Evolutionary conservation across 2,888 invertebrate species (phyloP), one percentile per base, ranked within the genome.

Genomic region (Aleiodes alternator): DNA sequence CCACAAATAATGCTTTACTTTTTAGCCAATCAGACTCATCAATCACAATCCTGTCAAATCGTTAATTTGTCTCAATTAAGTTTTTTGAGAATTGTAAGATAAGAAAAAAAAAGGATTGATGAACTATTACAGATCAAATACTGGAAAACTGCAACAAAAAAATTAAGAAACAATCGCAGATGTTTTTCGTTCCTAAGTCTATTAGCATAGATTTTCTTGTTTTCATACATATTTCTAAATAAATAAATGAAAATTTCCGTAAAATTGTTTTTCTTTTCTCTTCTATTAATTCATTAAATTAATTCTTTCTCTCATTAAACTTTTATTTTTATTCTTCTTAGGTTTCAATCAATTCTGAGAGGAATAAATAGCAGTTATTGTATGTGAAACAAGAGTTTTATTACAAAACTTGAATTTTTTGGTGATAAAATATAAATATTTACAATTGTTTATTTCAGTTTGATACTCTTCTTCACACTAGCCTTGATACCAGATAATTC

Each of bases 401-500:
- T 38, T 38, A 7, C 38, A 38, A 38, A 38, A 38, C 0, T 38
- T 38, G 2, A 38, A 0, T 43, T 51, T 23, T 68, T 29, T 9
- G 4, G 4, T 5, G 12, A 68, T 29, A 12, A n/a, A 51, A 59
- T 11, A 8, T 23, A 70, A 43, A 43, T 23, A 48, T 38, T 48
- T 50, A 29, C 12, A 53, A 16, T n/a, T 50, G 43, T 75, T 89
- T 90, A 94, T 89, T 95, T 96, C 82, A 98, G 93, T 90, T 97
- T 97, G 83, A 97, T 93, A 87, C 98, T 95, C 90, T 97, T 97
- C 85, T 94, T 94, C 69, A 97, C 95, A 84, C 95, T 93, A 34
- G 96, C 93, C 86, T 98, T 96, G 84, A 99, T 99, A 81, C 99
- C 99, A 70, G 97, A 96, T 69, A 95, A 91, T 91, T 99, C 99